These are phyloP conservation scores for Dynastes hyllus DNA, from an alignment of 2,888 invertebrate genomes.

Conservation along the genomic window DNA sequence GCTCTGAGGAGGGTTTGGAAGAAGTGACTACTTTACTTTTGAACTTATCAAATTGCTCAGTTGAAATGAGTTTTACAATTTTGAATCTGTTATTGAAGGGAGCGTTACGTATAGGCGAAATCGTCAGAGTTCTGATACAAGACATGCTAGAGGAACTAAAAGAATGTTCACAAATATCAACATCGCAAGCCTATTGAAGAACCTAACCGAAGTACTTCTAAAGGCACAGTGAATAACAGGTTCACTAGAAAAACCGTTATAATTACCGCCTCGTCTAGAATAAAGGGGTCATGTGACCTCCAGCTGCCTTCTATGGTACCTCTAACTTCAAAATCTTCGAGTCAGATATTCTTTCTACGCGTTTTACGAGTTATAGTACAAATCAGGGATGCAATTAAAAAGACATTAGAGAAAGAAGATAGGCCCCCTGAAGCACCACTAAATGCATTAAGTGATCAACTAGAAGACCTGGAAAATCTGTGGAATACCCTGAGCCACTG, in stretches of 20 bases:
- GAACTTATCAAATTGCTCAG: constrained; percentile 82
- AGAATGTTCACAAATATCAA: constrained; percentile 63
- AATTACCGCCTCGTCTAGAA: constrained; percentile 82
- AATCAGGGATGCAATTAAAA: constrained; percentile 78
- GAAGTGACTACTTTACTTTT: constrained; percentile 86
- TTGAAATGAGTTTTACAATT: constrained; percentile 79
- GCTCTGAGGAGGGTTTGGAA: constrained; percentile 89
- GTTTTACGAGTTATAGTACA: constrained; percentile 89
- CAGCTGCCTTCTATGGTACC: constrained; percentile 89
- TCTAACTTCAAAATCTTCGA: constrained; percentile 87
- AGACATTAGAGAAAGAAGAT: constrained; percentile 56
- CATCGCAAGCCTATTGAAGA: constrained; percentile 62
- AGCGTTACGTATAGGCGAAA: constrained; percentile 82
- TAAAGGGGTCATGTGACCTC: constrained; percentile 84
- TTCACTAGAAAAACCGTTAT: constrained; percentile 85
- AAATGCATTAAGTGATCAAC: constrained; percentile 80
- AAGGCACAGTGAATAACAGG: constrained; percentile 74
- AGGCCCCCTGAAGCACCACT: constrained; percentile 61
- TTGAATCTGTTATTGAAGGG: constrained; percentile 80
- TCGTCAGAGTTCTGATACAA: constrained; percentile 83
- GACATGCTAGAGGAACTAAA: constrained; percentile 76
- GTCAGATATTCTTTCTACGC: constrained; percentile 88
- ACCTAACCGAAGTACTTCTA: constrained; percentile 67
- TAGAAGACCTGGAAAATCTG: constrained; percentile 78
- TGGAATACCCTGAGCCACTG: constrained; percentile 88